Base-by-base conservation (phyloP, 1,140 invertebrate species). In the Hyles euphorbiae region DNA sequence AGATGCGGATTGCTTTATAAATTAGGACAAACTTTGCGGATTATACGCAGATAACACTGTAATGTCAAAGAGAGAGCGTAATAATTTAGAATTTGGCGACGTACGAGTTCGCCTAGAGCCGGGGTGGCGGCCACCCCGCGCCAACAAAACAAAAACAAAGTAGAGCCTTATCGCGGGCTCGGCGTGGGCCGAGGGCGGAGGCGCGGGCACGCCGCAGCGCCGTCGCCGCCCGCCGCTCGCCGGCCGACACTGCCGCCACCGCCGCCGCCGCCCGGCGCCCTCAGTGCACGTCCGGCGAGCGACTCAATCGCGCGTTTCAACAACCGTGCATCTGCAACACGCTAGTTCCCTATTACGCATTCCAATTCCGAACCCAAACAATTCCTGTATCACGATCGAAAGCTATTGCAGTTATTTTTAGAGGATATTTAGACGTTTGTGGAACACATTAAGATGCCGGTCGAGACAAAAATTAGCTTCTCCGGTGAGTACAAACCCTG, bases 391-490 rank as follows among this genome's bases (percentile, higher is more conserved):
- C 36, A 1, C 52, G 34, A 53, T 34, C 9, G 34, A 11, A 9
- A 34, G 34, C 4, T 7, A 3, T 9, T 34, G 22, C 32, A n/a
- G 5, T 22, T 12, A 22, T 50, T 34, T 34, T 34, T n/a, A 10
- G 32, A n/a, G 8, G 34, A 34, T 22, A 22, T 22, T 9, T 9
- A 54, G 11, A 22, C 34, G 11, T 48, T 34, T 50, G 32, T 55
- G 48, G 11, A 47, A 58, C 10, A 10, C 43, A 32, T 36, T 44
- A 81, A 75, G 54, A 87, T 87, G 84, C 84, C 84, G 63, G 83
- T 83, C 61, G 84, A 87, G 80, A 87, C 83, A 53, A 87, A 76
- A 84, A 87, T 87, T 58, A 84, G 84, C 73, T 87, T 87, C 68
- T 87, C 84, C 63, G 84, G 84, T 87, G 61, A 86, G 84, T 84